phyloP scores from a whole-genome alignment of 2,888 invertebrate species.

The Callyntrura guangdongensis region DNA sequence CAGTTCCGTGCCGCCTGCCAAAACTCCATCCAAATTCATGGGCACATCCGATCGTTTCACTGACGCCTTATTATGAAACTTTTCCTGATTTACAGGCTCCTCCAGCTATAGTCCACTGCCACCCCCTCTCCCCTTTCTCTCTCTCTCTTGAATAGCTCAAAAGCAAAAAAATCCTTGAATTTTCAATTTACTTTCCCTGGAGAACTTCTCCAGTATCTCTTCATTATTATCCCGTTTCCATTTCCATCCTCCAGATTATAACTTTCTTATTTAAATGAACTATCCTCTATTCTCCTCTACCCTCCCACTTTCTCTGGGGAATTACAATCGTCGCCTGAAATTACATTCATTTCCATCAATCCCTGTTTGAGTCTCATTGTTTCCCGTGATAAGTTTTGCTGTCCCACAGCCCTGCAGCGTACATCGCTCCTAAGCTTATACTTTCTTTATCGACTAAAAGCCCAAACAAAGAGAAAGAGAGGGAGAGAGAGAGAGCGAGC shows the following conservation, averaged over 20 bases:
- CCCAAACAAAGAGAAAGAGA: too few species aligned
- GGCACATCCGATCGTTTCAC: too few species aligned
- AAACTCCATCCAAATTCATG: too few species aligned
- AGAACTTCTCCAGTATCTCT: neutral
- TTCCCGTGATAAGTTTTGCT: constrained; percentile 7
- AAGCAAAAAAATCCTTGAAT: constrained; percentile 2
- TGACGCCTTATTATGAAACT: too few species aligned
- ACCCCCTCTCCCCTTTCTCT: too few species aligned
- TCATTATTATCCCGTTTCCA: constrained; percentile 24
- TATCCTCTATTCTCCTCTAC: constrained; percentile 2
- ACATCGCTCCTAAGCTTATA: too few species aligned
- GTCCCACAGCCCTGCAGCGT: neutral
- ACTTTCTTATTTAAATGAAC: constrained; percentile 57
- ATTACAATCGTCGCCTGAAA: constrained; percentile 45
- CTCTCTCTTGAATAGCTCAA: too few species aligned
- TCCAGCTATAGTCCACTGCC: too few species aligned
- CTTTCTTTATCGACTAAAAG: too few species aligned
- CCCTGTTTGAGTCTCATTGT: constrained; percentile 35
- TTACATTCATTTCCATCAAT: constrained; percentile 46
- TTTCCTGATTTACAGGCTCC: too few species aligned
- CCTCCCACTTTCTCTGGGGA: neutral
- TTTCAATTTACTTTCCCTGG: neutral
- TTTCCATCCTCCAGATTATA: constrained; percentile 11
- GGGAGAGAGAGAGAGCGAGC: too few species aligned
- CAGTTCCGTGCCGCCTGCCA: too few species aligned